Conservation (phyloP, 2,888 invertebrate species). For the Acanthococcus lagerstroemiae region DNA sequence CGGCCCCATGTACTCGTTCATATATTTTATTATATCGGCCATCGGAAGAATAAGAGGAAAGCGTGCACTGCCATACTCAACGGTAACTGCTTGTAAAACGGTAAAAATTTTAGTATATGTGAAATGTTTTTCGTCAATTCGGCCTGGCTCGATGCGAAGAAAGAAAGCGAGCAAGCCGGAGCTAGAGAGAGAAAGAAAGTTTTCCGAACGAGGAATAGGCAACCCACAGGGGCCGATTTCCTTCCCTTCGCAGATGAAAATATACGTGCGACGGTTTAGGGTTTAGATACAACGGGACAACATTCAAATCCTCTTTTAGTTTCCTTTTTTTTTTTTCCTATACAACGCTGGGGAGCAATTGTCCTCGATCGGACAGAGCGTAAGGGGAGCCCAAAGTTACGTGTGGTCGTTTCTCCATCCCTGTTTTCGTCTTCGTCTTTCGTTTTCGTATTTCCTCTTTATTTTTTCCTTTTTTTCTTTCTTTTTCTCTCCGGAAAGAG, state of each 20-base stretch:
- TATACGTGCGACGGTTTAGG: constrained; percentile 26
- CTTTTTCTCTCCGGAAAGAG: background rate
- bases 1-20: too few relatives aligned
- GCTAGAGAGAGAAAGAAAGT: background rate
- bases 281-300: constrained; percentile 26
- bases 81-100: too few relatives aligned
- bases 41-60: too few relatives aligned
- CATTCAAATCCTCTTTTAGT: constrained; percentile 30
- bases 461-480: constrained; percentile 11
- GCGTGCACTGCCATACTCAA: too few relatives aligned
- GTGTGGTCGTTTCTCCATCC: constrained; percentile 24
- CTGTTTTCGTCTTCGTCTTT: constrained; percentile 1
- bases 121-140: background rate
- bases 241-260: background rate
- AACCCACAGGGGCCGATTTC: constrained; percentile 28
- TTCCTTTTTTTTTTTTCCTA: constrained; percentile 15
- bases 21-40: too few relatives aligned
- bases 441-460: constrained; percentile 19
- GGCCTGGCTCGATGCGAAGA: background rate
- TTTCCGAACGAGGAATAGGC: constrained; percentile 15
- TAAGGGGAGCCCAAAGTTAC: constrained; percentile 7
- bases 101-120: too few relatives aligned
- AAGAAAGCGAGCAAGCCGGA: background rate
- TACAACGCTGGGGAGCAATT: constrained; percentile 28
- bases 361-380: constrained; percentile 13